Conservation (phyloP, 2,888 invertebrate genomes). For the Allacma fusca region DNA sequence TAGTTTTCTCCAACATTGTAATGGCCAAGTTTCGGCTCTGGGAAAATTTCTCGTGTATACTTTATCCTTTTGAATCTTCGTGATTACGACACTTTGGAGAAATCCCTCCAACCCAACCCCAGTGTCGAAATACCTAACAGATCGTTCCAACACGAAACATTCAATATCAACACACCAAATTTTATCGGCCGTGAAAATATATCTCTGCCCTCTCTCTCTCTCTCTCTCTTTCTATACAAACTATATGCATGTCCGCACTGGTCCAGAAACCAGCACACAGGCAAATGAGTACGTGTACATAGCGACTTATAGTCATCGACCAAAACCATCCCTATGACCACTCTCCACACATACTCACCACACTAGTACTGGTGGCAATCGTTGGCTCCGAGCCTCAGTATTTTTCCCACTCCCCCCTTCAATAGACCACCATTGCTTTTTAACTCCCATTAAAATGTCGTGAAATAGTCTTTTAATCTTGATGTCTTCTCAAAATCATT, state of each 20-base stretch:
- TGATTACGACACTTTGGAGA: constrained; percentile 62
- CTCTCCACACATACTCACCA: not conserved
- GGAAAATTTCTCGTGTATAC: constrained; percentile 61
- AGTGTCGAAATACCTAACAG: constrained; percentile 61
- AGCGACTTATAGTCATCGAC: too few species aligned
- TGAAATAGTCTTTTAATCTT: constrained; percentile 44
- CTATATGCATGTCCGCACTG: not conserved
- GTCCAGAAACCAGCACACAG: too few species aligned
- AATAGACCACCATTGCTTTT: constrained; percentile 45
- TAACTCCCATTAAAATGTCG: constrained; percentile 48
- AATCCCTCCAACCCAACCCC: constrained; percentile 53
- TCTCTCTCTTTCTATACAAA: constrained; percentile 6
- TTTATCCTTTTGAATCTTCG: constrained; percentile 62
- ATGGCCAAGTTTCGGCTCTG: constrained; percentile 61
- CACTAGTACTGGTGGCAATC: not conserved
- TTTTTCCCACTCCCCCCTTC: constrained; percentile 35
- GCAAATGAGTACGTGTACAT: too few species aligned
- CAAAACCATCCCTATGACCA: not conserved
- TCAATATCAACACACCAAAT: constrained; percentile 62
- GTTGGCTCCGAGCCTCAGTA: not conserved
- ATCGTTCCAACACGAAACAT: constrained; percentile 61
- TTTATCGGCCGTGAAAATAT: constrained; percentile 62
- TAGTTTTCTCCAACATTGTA: constrained; percentile 62
- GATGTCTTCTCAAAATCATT: constrained; percentile 39
- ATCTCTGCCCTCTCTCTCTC: constrained; percentile 55